phyloP scores from a whole-genome alignment of 2,888 invertebrate genomes.

The Steromphala cineraria region DNA sequence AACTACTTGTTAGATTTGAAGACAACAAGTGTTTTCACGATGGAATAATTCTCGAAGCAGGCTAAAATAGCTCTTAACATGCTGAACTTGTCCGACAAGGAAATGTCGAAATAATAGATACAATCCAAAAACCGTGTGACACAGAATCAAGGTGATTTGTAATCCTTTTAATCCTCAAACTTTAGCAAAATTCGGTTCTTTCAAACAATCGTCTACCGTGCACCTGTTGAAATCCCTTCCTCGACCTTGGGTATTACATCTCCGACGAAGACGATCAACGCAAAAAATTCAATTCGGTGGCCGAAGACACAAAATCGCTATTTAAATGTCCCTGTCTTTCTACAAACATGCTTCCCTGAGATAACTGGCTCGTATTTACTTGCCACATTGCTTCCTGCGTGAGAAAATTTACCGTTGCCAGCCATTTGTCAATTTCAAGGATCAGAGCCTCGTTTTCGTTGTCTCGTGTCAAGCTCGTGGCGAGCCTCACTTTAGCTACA shows the following conservation, averaged over 20 bases:
- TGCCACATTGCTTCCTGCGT: conserved; percentile 17
- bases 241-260: not conserved
- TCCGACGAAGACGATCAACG: not conserved
- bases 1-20: too few relatives aligned
- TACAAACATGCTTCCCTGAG: conserved; percentile 11
- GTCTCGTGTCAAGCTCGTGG: not conserved
- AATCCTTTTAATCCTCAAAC: not conserved
- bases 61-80: too few relatives aligned
- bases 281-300: not conserved
- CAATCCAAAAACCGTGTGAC: not conserved
- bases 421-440: conserved; percentile 15
- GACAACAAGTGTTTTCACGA: too few relatives aligned
- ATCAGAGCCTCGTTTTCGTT: conserved; percentile 14
- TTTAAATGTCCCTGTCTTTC: conserved; percentile 14
- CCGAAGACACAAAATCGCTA: conserved; percentile 10
- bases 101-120: not conserved
- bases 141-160: not conserved
- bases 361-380: conserved; percentile 9
- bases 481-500: not conserved
- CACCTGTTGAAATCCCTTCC: not conserved
- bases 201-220: not conserved
- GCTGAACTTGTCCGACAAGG: too few relatives aligned
- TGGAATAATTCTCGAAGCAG: too few relatives aligned
- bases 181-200: not conserved
- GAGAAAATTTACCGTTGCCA: conserved; percentile 26